phyloP scores from a whole-genome alignment of 1,140 invertebrate genomes.

The Tribolium madens region DNA sequence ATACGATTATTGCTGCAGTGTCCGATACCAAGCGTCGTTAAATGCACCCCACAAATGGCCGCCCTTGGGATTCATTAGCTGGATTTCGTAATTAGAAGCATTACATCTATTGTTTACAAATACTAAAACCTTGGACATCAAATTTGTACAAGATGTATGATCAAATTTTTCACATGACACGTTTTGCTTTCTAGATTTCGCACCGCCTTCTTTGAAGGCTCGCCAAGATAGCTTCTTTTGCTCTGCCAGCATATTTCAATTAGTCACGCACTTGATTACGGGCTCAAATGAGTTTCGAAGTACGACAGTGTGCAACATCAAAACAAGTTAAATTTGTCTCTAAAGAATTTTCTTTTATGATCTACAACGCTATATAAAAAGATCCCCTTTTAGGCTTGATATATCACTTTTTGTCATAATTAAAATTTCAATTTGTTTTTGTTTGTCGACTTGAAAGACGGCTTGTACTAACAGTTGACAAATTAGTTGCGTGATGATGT shows the following conservation, averaged over 20 bases:
- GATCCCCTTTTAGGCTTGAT: not conserved
- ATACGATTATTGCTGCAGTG: constrained; percentile 47
- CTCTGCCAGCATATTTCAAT: constrained; percentile 26
- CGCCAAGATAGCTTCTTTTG: constrained; percentile 22
- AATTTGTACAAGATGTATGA: not conserved
- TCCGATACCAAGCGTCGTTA: not conserved
- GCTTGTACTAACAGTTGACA: constrained; percentile 12
- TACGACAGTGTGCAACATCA: constrained; percentile 16
- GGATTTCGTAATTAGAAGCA: constrained; percentile 5
- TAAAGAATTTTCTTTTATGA: constrained; percentile 10
- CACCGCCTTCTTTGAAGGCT: constrained; percentile 11
- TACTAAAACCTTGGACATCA: not conserved
- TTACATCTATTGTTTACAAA: not conserved
- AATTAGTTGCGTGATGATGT: constrained; percentile 29
- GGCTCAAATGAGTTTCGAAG: constrained; percentile 5
- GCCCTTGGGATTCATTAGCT: constrained; percentile 8
- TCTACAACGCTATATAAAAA: not conserved
- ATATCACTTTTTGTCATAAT: constrained; percentile 14
- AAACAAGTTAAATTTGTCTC: constrained; percentile 39
- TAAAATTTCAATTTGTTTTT: constrained; percentile 34
- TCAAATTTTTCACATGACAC: constrained; percentile 15
- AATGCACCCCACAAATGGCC: constrained; percentile 26
- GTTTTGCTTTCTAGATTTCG: constrained; percentile 4
- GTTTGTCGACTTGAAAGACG: not conserved
- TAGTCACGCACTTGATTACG: constrained; percentile 38